Percentiles rank a stretch among this genome's conserved stretches.
Evolutionary conservation across 2,797 vertebrate species (phyloP).

Genomic region (Loriculus beryllinus): DNA sequence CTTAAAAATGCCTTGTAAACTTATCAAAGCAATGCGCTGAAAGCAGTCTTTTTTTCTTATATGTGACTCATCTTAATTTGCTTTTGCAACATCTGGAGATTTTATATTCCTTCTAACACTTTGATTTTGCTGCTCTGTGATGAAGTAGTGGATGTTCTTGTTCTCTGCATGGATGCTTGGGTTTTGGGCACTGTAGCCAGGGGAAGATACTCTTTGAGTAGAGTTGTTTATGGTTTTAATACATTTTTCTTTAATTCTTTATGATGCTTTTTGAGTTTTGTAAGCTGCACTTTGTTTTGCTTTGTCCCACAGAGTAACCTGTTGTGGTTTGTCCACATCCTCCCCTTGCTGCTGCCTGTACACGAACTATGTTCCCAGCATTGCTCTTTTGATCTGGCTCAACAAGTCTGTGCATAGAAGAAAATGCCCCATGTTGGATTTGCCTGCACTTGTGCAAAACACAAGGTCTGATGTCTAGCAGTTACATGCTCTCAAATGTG

Average conservation of each 20-base stretch:
- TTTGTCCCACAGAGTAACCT: not conserved
- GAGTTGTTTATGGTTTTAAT: not conserved
- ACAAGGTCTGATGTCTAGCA: not conserved
- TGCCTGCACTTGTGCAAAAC: slow-evolving; percentile 23
- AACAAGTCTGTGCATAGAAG: not conserved
- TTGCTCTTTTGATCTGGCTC: not conserved
- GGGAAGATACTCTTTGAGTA: not conserved
- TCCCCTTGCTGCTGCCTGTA: not conserved
- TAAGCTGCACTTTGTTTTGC: not conserved
- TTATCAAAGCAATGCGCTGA: not conserved
- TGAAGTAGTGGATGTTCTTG: not conserved
- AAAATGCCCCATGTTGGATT: not conserved
- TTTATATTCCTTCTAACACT: not conserved
- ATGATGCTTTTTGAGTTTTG: not conserved
- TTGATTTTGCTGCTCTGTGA: not conserved
- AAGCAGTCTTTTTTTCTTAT: not conserved
- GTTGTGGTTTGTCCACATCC: not conserved
- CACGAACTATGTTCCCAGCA: not conserved
- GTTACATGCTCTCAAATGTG: not conserved
- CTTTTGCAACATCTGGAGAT: not conserved
- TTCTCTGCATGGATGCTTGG: fast-evolving
- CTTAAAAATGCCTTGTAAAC: not conserved
- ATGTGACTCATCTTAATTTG: not conserved
- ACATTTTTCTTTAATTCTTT: not conserved
- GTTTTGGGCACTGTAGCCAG: not conserved